Base-by-base conservation (phyloP, 2,113 vertebrate genomes). In the Dipodomys spectabilis region DNA sequence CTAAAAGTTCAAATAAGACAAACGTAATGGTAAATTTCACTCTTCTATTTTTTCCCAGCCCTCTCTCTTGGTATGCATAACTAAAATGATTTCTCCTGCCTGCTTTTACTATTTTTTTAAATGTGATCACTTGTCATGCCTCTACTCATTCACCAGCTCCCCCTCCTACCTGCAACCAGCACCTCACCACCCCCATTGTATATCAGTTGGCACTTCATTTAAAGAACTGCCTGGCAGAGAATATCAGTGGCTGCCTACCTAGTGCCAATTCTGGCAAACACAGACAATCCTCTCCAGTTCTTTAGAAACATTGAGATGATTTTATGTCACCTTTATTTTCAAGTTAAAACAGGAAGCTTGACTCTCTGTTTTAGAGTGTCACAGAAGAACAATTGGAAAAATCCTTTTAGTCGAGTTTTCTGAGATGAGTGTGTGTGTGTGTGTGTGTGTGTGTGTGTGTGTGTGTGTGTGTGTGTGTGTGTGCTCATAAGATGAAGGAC, bases 311-410 rank as follows among this genome's bases (percentile, higher is more conserved):
- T 71, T 20, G 49, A 49, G 64, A 57, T 86, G 64, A 67, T 90
- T 92, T 92, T 92, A 84, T 90, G 71, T 8, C 18, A 80, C 3
- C 30, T 88, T 57, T 69, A 65, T 82, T 90, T 94, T 92, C 45
- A 95, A 85, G 60, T 86, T 95, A 87, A 92, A 93, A 93, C 30
- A 35, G n/a, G 35, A 96, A 93, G 18, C 22, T 71, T 93, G 22
- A 90, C 23, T 60, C 18, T 71, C 12, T 87, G 65, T 53, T 86
- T 91, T 72, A 77, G 18, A 74, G 77, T 78, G 25, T 7, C 67
- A 84, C 30, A 79, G 25, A 93, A 86, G 39, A 88, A 68, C 67
- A 91, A 82, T 19, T 81, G 49, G 9, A n/a, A 9, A 53, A 71
- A 82, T 82, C 28, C 30, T 90, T 86, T 84, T 45, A 45, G 65